Conservation (phyloP, 1,140 invertebrate genomes). For the Temnothorax longispinosus region DNA sequence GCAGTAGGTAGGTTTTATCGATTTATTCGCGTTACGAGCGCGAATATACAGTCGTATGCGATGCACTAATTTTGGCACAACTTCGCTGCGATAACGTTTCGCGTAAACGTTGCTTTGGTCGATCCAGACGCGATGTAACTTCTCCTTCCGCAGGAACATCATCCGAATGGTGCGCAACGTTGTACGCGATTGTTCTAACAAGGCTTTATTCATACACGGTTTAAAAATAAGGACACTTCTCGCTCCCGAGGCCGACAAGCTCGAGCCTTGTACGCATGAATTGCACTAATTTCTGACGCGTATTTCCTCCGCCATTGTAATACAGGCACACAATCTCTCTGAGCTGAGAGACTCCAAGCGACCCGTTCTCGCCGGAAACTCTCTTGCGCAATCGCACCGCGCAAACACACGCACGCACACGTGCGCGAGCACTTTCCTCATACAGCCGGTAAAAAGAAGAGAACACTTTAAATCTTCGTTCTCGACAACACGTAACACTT, state of each 20-base stretch:
- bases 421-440: conserved; percentile 31
- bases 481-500: conserved; percentile 54
- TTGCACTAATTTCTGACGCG: conserved; percentile 59
- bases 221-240: conserved; percentile 40
- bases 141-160: not conserved
- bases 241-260: not conserved
- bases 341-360: not conserved
- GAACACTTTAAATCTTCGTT: conserved; percentile 29
- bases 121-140: not conserved
- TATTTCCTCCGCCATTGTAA: conserved; percentile 47
- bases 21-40: not conserved
- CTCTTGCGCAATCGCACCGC: not conserved
- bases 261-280: conserved; percentile 16
- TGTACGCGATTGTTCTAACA: conserved; percentile 24
- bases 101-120: conserved; percentile 32
- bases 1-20: not conserved
- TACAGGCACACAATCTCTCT: conserved; percentile 26
- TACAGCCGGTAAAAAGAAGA: not conserved
- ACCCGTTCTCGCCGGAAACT: not conserved
- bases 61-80: conserved; percentile 37
- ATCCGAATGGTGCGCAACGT: not conserved
- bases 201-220: conserved; percentile 23
- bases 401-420: not conserved
- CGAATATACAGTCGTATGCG: not conserved
- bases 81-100: not conserved